phyloP scores from a whole-genome alignment of 2,888 invertebrate species.

The Atrina japonica region DNA sequence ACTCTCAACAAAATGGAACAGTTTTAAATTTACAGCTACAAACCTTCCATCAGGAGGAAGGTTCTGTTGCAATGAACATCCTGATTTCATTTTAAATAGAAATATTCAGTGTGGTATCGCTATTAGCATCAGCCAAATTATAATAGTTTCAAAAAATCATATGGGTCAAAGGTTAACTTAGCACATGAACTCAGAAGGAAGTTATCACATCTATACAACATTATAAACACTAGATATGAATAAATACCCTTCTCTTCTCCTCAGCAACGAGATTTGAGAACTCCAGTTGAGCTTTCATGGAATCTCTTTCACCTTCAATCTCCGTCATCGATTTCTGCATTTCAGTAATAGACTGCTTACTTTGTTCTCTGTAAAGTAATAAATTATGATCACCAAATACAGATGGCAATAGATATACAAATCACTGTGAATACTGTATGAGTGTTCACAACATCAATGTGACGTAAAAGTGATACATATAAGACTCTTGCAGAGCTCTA shows the following conservation, averaged over 20 bases:
- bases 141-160: too few species aligned
- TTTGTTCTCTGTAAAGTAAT: conserved; percentile 64
- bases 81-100: background rate
- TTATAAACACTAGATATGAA: background rate
- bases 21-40: too few species aligned
- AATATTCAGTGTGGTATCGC: background rate
- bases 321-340: conserved; percentile 49
- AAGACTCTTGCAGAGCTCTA: too few species aligned
- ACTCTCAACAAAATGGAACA: too few species aligned
- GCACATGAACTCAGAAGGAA: background rate
- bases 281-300: conserved; percentile 62
- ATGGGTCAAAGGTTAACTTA: background rate
- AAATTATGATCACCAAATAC: too few species aligned
- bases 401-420: too few species aligned
- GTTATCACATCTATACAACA: too few species aligned
- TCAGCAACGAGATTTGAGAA: conserved; percentile 50
- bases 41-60: too few species aligned
- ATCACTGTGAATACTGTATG: background rate
- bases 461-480: background rate
- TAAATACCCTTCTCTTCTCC: conserved; percentile 53
- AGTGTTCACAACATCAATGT: too few species aligned
- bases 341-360: conserved; percentile 55
- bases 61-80: too few species aligned
- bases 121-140: background rate
- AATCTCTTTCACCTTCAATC: conserved; percentile 58